A percentile compares a stretch with the other conserved stretches of the same genome.
phyloP scores from a whole-genome alignment of 37 sponge, comb jelly and placozoan species.

The Spongia lamella region DNA sequence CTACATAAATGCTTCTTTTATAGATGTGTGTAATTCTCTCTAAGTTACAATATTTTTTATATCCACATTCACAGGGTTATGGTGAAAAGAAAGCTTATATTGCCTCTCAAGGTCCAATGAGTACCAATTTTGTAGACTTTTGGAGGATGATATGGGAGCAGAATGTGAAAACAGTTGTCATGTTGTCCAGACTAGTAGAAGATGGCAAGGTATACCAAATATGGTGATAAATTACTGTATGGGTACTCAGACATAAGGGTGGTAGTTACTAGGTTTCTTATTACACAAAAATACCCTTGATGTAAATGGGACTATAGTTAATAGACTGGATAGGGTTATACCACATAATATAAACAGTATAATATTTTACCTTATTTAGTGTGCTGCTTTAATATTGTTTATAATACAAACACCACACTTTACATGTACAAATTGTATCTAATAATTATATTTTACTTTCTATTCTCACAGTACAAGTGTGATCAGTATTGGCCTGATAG shows the following conservation, averaged over 20 bases:
- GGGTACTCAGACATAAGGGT: too few relatives aligned
- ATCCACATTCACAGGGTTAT: conserved; percentile 5
- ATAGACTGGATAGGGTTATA: too few relatives aligned
- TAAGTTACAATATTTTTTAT: too few relatives aligned
- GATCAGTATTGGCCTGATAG: conserved; percentile 19
- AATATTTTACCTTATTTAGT: too few relatives aligned
- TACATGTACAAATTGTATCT: too few relatives aligned
- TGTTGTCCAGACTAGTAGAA: conserved; percentile 2
- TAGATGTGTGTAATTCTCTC: neutral
- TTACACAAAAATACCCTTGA: too few relatives aligned
- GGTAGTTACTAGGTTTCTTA: too few relatives aligned
- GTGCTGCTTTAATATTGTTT: too few relatives aligned
- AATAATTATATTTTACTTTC: neutral
- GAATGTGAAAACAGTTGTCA: neutral
- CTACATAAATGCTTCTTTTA: conserved; percentile 16
- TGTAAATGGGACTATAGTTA: too few relatives aligned
- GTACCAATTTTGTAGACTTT: neutral
- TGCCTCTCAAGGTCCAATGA: conserved; percentile 5
- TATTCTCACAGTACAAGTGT: neutral
- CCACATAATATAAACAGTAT: too few relatives aligned
- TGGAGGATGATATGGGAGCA: conserved; percentile 4
- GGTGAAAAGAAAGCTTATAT: neutral
- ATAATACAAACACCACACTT: too few relatives aligned
- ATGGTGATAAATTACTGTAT: too few relatives aligned
- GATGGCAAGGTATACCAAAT: conserved; percentile 5